phyloP scores from a whole-genome alignment of 30 jellyfish, hydroid and myxozoan genomes.

The Nemopilema nomurai region DNA sequence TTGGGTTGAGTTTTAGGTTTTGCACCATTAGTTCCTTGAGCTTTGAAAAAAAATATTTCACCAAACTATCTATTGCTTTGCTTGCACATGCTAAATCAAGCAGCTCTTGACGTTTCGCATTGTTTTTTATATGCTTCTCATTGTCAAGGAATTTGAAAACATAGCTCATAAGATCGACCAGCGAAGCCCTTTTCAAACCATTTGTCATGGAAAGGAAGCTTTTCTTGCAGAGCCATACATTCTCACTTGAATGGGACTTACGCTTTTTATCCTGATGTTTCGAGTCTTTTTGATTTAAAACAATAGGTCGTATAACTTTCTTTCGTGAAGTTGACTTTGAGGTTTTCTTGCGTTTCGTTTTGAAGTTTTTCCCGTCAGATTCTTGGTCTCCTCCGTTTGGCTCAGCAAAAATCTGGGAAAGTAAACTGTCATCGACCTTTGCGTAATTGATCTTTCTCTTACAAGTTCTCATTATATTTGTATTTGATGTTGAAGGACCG shows the following conservation, averaged over 20 bases:
- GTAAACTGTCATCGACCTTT: conserved; percentile 36
- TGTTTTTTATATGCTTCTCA: conserved; percentile 36
- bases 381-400: conserved; percentile 15
- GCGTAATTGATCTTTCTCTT: conserved; percentile 25
- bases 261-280: conserved; percentile 16
- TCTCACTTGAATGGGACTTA: conserved; percentile 29
- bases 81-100: conserved; percentile 24
- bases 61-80: conserved; percentile 16
- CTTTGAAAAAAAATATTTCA: conserved; percentile 20
- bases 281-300: conserved; percentile 8
- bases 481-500: conserved; percentile 28
- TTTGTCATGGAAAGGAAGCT: conserved; percentile 37
- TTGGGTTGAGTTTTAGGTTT: conserved; percentile 27
- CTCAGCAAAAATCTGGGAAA: conserved; percentile 20
- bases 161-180: conserved; percentile 22
- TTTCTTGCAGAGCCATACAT: conserved; percentile 32
- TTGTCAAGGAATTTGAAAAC: conserved; percentile 38
- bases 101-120: conserved; percentile 39
- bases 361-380: conserved; percentile 1
- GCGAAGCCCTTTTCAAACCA: conserved; percentile 21
- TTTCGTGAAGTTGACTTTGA: conserved; percentile 4
- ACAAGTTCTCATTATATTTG: conserved; percentile 8
- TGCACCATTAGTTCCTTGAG: conserved; percentile 27
- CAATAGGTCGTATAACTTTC: not conserved
- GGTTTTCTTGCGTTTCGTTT: conserved; percentile 28